These are phyloP conservation scores for Eulemur coronatus DNA, from an alignment of 2,797 vertebrate species.

Conservation along the genomic window DNA sequence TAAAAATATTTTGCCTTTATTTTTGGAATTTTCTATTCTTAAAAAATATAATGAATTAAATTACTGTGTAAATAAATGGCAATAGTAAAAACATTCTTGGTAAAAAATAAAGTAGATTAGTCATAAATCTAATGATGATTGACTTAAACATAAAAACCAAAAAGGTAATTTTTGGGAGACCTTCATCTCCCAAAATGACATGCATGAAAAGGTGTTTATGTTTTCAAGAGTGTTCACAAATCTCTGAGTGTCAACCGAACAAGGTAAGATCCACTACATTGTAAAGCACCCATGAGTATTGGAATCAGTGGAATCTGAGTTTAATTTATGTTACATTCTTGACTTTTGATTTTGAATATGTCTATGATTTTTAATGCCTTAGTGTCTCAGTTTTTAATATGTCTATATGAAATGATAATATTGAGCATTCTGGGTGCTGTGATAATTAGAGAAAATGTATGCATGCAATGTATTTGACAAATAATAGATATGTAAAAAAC, in stretches of 20 bases:
- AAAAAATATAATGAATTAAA: background rate
- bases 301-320: background rate
- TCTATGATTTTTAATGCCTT: background rate
- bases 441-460: background rate
- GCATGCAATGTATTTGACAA: background rate
- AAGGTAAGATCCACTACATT: background rate
- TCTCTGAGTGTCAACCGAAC: background rate
- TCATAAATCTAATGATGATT: background rate
- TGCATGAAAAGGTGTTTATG: background rate
- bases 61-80: background rate
- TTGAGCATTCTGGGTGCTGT: background rate
- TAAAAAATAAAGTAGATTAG: background rate
- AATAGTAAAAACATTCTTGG: background rate
- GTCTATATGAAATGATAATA: background rate
- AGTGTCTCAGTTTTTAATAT: background rate
- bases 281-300: background rate
- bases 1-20: background rate
- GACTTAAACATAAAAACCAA: background rate
- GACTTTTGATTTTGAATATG: background rate
- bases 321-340: background rate
- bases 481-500: constrained; percentile 42
- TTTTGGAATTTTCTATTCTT: background rate
- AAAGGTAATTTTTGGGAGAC: background rate
- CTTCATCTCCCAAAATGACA: background rate
- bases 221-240: background rate